Percentiles rank a stretch among this genome's conserved stretches.
Conservation (phyloP, 2,888 invertebrate species). For the Onthophagus sagittarius region DNA sequence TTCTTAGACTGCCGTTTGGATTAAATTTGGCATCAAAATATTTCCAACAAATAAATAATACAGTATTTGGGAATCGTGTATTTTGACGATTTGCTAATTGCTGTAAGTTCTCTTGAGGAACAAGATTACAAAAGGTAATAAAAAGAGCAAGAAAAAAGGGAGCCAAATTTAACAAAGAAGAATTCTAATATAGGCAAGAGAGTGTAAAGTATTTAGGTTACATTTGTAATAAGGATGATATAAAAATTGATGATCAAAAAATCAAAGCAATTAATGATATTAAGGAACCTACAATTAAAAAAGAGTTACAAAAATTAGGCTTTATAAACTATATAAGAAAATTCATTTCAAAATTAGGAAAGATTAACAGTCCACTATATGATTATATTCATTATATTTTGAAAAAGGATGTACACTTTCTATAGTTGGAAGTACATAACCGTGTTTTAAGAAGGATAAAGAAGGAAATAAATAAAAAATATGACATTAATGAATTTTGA, state of each 20-base stretch:
- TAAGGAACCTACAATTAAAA: slow-evolving; percentile 26
- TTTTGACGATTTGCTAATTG: too few species aligned
- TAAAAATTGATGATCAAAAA: slow-evolving; percentile 24
- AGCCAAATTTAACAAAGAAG: slow-evolving; percentile 23
- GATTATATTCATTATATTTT: too few species aligned
- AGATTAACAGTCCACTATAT: background rate
- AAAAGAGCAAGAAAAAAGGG: background rate
- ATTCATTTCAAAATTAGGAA: slow-evolving; percentile 26
- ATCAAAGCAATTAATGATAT: slow-evolving; percentile 27
- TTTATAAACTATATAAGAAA: slow-evolving; percentile 29
- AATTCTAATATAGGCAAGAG: slow-evolving; percentile 21
- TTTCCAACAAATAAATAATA: too few species aligned
- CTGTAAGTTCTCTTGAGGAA: too few species aligned
- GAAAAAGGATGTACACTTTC: background rate
- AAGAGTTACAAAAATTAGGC: slow-evolving; percentile 30
- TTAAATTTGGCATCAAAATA: too few species aligned
- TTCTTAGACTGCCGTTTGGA: too few species aligned
- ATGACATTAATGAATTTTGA: slow-evolving; percentile 9
- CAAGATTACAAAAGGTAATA: too few species aligned
- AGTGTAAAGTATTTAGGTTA: slow-evolving; percentile 27
- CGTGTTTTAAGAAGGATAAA: background rate
- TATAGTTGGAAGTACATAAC: background rate
- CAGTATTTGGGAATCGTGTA: too few species aligned
- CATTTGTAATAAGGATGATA: slow-evolving; percentile 21
- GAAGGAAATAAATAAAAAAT: slow-evolving; percentile 1